phyloP scores from a whole-genome alignment of 2,888 invertebrate genomes.

The Phorcus lineatus region DNA sequence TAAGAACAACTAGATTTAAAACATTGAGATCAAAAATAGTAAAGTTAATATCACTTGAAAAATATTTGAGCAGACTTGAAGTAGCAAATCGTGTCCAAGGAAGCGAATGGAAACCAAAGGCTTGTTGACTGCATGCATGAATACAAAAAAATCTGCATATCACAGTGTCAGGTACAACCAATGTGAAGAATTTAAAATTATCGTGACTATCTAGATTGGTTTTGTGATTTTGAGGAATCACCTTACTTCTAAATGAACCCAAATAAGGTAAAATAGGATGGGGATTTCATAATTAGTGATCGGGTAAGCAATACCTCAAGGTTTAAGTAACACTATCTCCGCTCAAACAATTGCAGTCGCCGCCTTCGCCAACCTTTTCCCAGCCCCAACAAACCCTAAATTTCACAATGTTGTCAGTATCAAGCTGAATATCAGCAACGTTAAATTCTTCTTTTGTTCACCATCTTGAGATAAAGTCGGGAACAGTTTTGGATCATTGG shows the following conservation, averaged over 20 bases:
- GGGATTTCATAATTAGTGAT: neutral
- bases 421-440: neutral
- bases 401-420: neutral
- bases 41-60: too few relatives aligned
- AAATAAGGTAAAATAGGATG: neutral
- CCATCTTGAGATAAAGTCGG: neutral
- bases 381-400: neutral
- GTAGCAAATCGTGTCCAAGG: too few relatives aligned
- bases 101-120: too few relatives aligned
- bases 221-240: neutral
- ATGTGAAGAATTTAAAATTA: neutral
- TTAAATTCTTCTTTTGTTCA: constrained; percentile 5
- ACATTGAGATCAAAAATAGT: too few relatives aligned
- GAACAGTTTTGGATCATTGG: neutral
- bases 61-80: too few relatives aligned
- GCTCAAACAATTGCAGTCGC: neutral
- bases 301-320: neutral
- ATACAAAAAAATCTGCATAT: neutral
- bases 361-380: neutral
- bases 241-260: neutral
- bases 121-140: neutral
- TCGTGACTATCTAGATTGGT: neutral
- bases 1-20: too few relatives aligned
- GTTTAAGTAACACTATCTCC: constrained; percentile 7
- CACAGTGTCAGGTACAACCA: neutral